Base-by-base conservation (phyloP, 2,888 invertebrate genomes). In the Ctena decussata region DNA sequence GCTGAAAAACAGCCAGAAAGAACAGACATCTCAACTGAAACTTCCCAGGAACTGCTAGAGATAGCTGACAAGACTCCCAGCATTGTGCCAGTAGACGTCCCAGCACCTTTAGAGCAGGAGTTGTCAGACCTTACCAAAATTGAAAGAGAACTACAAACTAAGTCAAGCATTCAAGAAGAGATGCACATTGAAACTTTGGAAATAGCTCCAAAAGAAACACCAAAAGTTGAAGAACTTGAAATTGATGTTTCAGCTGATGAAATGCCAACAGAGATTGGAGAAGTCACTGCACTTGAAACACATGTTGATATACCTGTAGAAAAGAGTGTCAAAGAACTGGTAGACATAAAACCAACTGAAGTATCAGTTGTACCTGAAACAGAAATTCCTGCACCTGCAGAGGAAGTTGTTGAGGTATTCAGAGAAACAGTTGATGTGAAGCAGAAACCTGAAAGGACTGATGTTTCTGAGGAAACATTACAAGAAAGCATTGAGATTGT, bases 51-150 rank as follows among this genome's bases (percentile, higher is more conserved):
- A 57, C 5, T 27, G 11, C 57, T 57, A 27, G 57, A 57, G 27
- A 24, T 57, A 27, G 2, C 24, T 27, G 12, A 6, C 1, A 27
- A 57, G 27, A 57, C 5, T 11, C 24, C 57, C n/a, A 57, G 57
- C n/a, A 24, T 74, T 49, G 75, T 79, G 30, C 70, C 80, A 69
- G 71, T 70, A 32, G 49, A 79, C 44, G 44, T 78, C 15, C 71
- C 71, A 41, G 73, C 60, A 41, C 35, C 71, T 11, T 76, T 70
- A n/a, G 65, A 75, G 18, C 81, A 89, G 46, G 76, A 18, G 24
- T 82, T 83, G 60, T 79, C 49, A 80, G 85, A 88, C 30, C 80
- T 82, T 49, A 79, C 88, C 44, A 76, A 84, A 74, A 70, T 88
- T 46, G 46, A 46, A 12, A 8, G 21, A 8, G 21, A 57, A 27